Evolutionary conservation across 2,113 vertebrate genomes (phyloP), one percentile per base, ranked within the genome.

Genomic region (Apus apus): DNA sequence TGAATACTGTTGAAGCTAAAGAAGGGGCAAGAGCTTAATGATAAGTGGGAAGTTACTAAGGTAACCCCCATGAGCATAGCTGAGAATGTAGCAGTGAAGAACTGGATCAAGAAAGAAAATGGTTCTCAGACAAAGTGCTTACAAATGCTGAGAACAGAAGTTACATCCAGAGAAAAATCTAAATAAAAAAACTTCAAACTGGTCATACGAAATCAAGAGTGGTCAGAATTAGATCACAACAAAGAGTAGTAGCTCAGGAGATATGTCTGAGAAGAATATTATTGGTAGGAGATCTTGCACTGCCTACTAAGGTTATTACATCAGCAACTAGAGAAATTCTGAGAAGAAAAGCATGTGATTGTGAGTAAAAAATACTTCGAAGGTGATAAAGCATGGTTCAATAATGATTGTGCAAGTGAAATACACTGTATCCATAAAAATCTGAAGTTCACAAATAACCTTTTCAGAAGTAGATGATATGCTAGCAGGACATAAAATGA

Each of bases 251-350:
- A 18, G 3, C 54, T 75, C 70, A 82, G 90, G 67, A 90, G 82
- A 79, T 46, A 76, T 46, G 21, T 27, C n/a, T 61, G 23, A 64
- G 58, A 81, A 90, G 82, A 68, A 83, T 66, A n/a, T 92, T 90
- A 90, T 68, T 93, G 82, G 83, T 80, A 74, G 57, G 85, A 93
- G 92, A 70, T 72, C 85, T 94, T 85, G 36, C 16, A 36, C 54
- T 85, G 50, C 74, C 58, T 66, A 4, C 75, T 26, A 61, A 73
- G 50, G 75, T 93, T 96, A 93, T 95, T 94, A 93, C 92, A 92
- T 54, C 64, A 80, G 67, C 62, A 91, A 38, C 53, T 43, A 78
- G 73, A 95, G 81, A 78, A 95, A 66, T 73, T 38, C 67, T 29
- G 85, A 88, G 85, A 82, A 79, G 54, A 58, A 70, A 75, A 73